phyloP scores from a whole-genome alignment of 2,888 invertebrate species.

The Chironomus riparius region DNA sequence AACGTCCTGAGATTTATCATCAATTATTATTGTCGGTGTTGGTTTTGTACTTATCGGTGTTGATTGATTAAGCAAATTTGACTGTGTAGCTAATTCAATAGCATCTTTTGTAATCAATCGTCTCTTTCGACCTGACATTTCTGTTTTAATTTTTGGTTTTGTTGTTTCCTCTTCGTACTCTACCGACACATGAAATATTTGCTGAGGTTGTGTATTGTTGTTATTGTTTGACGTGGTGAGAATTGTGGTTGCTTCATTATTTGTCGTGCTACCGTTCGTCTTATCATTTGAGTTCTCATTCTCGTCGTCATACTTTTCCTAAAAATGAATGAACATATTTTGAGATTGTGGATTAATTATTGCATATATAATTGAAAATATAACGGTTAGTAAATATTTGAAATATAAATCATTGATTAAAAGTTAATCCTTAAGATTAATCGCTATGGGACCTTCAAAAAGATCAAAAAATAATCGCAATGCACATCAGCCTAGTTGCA shows the following conservation, averaged over 20 bases:
- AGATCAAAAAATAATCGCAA: too few relatives aligned
- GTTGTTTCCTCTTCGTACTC: constrained; percentile 22
- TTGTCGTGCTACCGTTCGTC: not conserved
- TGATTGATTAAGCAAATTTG: not conserved
- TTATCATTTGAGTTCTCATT: not conserved
- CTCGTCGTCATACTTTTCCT: constrained; percentile 14
- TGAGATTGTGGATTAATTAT: too few relatives aligned
- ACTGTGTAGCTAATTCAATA: not conserved
- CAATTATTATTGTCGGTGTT: constrained; percentile 14
- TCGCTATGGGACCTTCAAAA: too few relatives aligned
- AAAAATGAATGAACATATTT: not conserved
- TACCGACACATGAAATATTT: constrained; percentile 16
- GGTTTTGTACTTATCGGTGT: not conserved
- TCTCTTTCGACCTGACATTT: not conserved
- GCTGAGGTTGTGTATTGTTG: constrained; percentile 5
- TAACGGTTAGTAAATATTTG: too few relatives aligned
- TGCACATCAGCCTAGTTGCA: too few relatives aligned
- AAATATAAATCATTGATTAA: too few relatives aligned
- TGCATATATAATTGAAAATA: too few relatives aligned
- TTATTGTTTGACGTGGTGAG: not conserved
- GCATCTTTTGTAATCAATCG: not conserved
- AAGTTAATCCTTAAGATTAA: too few relatives aligned
- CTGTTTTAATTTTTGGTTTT: constrained; percentile 9
- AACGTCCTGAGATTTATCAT: constrained; percentile 15
- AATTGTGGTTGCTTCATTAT: not conserved